Base-by-base conservation (phyloP, 2,888 invertebrate genomes). In the Trissonchulus latispiculum region DNA sequence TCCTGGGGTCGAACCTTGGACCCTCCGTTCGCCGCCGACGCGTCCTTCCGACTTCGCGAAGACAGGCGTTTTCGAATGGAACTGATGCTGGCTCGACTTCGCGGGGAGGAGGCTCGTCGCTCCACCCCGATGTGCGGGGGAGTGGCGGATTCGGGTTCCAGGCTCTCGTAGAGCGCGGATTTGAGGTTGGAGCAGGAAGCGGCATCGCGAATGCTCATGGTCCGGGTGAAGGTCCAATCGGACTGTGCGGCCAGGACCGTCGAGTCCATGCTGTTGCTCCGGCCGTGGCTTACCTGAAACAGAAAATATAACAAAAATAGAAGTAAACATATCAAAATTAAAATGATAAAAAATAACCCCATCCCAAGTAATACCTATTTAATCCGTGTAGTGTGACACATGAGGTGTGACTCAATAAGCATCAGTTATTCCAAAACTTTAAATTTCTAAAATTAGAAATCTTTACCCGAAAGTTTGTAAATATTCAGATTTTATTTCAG, bases 181-280 rank as follows among this genome's bases (percentile, higher is more conserved):
- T 48, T 48, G 8, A 48, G 48, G 48, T 48, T 48, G 23, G 48
- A 48, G 23, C 48, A 48, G 48, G 48, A 48, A 23, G 48, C 23
- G 48, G 48, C 48, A 8, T 48, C 48, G 8, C 48, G 48, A 48
- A 23, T 23, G 48, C 48, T 48, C 48, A 48, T 48, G 8, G 48
- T 8, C 48, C 23, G 48, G 8, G 8, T 23, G 23, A 48, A 8
- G 48, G 48, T 15, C 48, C 48, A 48, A 48, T 48, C 48, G n/a
- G 78, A 78, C 48, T 37, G 61, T 29, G 75, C 74, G 0, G 78
- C 79, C 36, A 78, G 77, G 0, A 78, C 76, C 59, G 82, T 81
- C 1, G 80, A 80, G 74, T 81, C 81, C 81, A 81, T 82, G 73
- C 80, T 80, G 72, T 77, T 64, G 32, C 32, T 32, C 8, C 66